Base-by-base conservation (phyloP, 2,797 vertebrate species). In the Tenualosa ilisha region DNA sequence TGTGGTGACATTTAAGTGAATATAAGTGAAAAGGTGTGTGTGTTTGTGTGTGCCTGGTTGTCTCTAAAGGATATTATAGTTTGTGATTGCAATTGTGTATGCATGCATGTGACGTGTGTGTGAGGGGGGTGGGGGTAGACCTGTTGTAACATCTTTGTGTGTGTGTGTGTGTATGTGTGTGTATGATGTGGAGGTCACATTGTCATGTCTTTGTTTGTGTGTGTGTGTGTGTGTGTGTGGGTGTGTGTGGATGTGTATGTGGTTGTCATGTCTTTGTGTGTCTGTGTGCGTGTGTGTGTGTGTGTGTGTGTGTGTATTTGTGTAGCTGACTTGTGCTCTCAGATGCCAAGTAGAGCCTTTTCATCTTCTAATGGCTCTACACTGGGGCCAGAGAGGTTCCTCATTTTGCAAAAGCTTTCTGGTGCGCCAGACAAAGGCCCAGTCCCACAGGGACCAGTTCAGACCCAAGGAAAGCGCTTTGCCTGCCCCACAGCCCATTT, bases 181-280 rank as follows among this genome's bases (percentile, higher is more conserved):
- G 82, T 61, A 26, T 61, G 82, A 31, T 31, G 31, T 31, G 31
- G 31, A 31, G 31, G 31, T 31, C 31, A 31, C 31, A 31, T 31
- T 31, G 31, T 31, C 31, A 31, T 31, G 31, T 63, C 31, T 31
- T 31, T 31, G 26, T 72, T 13, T 63, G 26, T 61, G 54, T 79
- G 53, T 83, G 40, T 65, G 83, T 50, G 40, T 72, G 81, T 72
- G 46, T 84, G 75, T 24, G 50, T 84, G 84, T 84, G 84, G 59
- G 59, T 63, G 59, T 51, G 68, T 51, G 22, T 82, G 11, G 26
- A 46, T 37, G 53, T 85, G 12, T 31, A 31, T 31, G 31, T 31
- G 31, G 31, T 31, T 31, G 31, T 31, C 31, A 31, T 31, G 31
- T 63, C 31, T 31, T 31, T 31, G 26, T 72, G 13, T 63, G 26